Evolutionary conservation across 2,888 invertebrate species (phyloP).

Genomic region (Apantesis nais): DNA sequence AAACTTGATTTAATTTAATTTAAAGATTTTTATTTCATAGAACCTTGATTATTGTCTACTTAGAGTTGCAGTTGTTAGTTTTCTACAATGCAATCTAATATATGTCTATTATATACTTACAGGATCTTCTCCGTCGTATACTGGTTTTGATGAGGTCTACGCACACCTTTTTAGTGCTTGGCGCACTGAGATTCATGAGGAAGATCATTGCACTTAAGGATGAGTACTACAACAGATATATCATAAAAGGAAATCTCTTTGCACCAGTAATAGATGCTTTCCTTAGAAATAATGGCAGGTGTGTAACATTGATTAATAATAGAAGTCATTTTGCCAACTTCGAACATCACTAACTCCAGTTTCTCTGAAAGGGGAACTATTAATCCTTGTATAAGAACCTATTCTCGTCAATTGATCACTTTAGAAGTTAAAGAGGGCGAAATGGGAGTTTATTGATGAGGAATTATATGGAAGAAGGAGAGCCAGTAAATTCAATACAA

Average conservation of each 20-base stretch:
- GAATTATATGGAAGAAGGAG: no score
- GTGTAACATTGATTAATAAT: conserved; percentile 37
- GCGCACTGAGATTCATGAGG: conserved; percentile 98
- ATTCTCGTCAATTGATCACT: no score
- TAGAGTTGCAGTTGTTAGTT: background rate
- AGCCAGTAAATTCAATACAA: no score
- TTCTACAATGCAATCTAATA: background rate
- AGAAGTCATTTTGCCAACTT: background rate
- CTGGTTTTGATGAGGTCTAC: conserved; percentile 98
- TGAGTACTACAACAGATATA: conserved; percentile 98
- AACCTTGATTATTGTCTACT: background rate
- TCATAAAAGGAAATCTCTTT: conserved; percentile 97
- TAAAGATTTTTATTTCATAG: no score
- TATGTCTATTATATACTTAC: conserved; percentile 38
- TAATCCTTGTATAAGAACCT: no score
- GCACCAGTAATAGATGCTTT: conserved; percentile 98
- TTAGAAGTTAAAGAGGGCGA: no score
- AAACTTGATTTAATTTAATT: no score
- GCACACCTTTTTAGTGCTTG: conserved; percentile 98
- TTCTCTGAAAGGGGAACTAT: no score
- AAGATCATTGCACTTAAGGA: conserved; percentile 99
- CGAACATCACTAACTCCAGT: background rate
- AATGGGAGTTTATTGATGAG: no score
- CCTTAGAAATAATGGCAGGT: conserved; percentile 96
- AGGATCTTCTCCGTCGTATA: conserved; percentile 96